Conservation (phyloP, 1,140 invertebrate species). For the Zaprionus africanus region DNA sequence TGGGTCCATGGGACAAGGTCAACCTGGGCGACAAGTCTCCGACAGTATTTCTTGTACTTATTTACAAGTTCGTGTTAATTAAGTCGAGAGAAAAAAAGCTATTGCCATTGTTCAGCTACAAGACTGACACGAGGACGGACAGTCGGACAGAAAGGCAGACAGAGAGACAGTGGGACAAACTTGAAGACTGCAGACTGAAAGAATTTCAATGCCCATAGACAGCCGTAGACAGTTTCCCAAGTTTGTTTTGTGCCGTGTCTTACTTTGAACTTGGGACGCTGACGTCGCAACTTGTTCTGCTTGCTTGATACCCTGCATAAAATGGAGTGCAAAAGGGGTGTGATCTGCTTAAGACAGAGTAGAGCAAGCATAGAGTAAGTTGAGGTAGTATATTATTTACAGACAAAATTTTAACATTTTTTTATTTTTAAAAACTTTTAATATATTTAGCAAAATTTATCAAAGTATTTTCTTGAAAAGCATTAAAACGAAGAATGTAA, state of each 20-base stretch:
- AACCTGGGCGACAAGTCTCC: slow-evolving; percentile 7
- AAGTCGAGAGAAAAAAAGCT: slow-evolving; percentile 45
- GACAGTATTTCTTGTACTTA: slow-evolving; percentile 35
- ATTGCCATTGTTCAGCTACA: slow-evolving; percentile 43
- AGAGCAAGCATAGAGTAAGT: not conserved
- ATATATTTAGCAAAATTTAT: too few species aligned
- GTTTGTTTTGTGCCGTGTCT: slow-evolving; percentile 48
- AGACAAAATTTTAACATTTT: too few species aligned
- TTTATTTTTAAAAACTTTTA: too few species aligned
- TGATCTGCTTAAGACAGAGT: not conserved
- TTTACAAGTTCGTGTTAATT: slow-evolving; percentile 63
- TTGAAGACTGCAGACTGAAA: slow-evolving; percentile 36
- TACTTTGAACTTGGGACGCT: slow-evolving; percentile 59
- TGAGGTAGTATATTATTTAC: too few species aligned
- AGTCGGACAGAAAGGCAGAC: slow-evolving; percentile 16
- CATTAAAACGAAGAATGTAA: too few species aligned
- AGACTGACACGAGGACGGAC: slow-evolving; percentile 17
- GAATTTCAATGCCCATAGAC: slow-evolving; percentile 53
- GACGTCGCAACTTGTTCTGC: slow-evolving; percentile 45
- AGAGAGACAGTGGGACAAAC: slow-evolving; percentile 9
- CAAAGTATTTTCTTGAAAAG: too few species aligned
- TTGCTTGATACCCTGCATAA: not conserved
- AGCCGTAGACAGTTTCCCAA: slow-evolving; percentile 38
- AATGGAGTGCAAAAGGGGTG: not conserved
- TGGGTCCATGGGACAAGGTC: slow-evolving; percentile 49